Conservation (phyloP, 2,797 vertebrate genomes). For the Gephyroberyx darwinii region DNA sequence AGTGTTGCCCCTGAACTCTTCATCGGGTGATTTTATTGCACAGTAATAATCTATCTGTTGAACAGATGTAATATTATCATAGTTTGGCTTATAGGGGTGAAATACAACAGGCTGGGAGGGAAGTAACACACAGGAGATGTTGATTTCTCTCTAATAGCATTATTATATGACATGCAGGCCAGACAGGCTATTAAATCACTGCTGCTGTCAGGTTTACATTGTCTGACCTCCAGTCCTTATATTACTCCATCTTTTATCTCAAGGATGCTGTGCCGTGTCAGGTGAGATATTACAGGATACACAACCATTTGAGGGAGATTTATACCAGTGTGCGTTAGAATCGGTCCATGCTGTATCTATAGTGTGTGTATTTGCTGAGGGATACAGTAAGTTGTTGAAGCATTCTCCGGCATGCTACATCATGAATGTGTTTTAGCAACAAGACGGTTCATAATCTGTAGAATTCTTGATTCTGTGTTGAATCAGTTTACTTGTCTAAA, state of each 20-base stretch:
- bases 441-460: not conserved
- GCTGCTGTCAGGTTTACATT: not conserved
- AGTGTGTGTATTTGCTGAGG: not conserved
- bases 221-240: not conserved
- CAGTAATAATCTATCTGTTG: not conserved
- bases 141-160: constrained; percentile 21
- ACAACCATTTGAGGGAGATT: not conserved
- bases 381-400: not conserved
- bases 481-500: not conserved
- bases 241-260: not conserved
- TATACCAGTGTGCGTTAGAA: not conserved
- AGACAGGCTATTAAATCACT: constrained; percentile 2
- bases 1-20: constrained; percentile 1
- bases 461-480: not conserved
- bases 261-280: not conserved
- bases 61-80: constrained; percentile 6
- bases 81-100: not conserved
- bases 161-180: constrained; percentile 6
- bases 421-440: too few species aligned
- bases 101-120: constrained; percentile 1
- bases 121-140: constrained; percentile 7
- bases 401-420: not conserved
- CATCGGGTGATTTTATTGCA: constrained; percentile 2
- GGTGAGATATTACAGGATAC: not conserved
- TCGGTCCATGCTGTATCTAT: not conserved